Conservation (phyloP, 2,888 invertebrate species). For the Sphaerophoria taeniata region DNA sequence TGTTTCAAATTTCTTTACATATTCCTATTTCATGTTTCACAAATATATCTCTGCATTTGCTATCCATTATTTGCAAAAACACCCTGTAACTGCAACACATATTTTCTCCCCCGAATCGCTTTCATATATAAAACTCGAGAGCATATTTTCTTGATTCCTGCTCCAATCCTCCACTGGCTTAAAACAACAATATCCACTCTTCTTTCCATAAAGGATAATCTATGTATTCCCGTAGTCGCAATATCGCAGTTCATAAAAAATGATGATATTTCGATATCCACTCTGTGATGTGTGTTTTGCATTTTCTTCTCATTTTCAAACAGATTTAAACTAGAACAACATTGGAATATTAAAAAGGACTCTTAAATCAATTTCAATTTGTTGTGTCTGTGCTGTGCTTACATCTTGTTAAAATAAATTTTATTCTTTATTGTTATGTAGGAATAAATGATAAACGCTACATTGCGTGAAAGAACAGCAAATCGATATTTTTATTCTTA, state of each 20-base stretch:
- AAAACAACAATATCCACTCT: constrained; percentile 11
- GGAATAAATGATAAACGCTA: constrained; percentile 3
- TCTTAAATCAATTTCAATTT: constrained; percentile 69
- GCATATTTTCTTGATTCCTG: constrained; percentile 4
- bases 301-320: constrained; percentile 70
- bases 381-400: constrained; percentile 53
- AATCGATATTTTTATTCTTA: background rate
- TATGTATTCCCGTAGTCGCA: constrained; percentile 22
- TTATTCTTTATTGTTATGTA: constrained; percentile 15
- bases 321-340: constrained; percentile 72
- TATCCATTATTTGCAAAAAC: background rate
- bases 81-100: constrained; percentile 22
- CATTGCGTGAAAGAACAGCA: background rate
- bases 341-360: constrained; percentile 67
- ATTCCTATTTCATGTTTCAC: no score
- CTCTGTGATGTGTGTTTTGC: constrained; percentile 50
- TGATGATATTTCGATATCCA: constrained; percentile 54
- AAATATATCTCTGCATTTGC: no score
- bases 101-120: constrained; percentile 26
- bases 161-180: background rate
- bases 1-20: no score
- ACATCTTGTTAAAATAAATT: constrained; percentile 32
- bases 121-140: constrained; percentile 1
- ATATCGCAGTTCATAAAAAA: constrained; percentile 60
- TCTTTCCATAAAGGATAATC: background rate